Evolutionary conservation across 2,888 invertebrate species (phyloP).

Genomic region (Limnephilus rhombicus): DNA sequence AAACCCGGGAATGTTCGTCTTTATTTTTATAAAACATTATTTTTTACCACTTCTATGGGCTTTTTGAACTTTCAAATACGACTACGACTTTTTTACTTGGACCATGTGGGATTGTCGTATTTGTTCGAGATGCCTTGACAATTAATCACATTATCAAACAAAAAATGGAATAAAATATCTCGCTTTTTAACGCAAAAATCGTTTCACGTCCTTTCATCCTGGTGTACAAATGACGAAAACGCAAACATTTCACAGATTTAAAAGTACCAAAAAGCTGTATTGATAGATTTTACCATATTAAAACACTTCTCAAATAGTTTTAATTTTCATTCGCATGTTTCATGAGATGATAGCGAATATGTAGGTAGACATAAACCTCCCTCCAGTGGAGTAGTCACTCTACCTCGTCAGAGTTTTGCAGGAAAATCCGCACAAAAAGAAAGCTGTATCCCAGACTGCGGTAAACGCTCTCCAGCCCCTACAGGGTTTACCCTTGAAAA

Average conservation of each 20-base stretch:
- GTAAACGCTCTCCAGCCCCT: constrained; percentile 57
- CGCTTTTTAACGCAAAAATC: too few species aligned
- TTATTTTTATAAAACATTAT: too few species aligned
- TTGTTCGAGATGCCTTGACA: too few species aligned
- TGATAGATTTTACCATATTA: neutral
- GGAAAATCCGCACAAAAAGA: constrained; percentile 19
- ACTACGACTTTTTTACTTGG: too few species aligned
- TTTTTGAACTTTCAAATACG: too few species aligned
- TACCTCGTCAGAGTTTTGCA: constrained; percentile 25
- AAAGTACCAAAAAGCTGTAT: neutral
- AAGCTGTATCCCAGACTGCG: constrained; percentile 35
- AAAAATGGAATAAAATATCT: too few species aligned
- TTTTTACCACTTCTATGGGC: too few species aligned
- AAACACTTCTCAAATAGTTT: neutral
- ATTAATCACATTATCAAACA: too few species aligned
- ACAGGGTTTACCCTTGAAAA: constrained; percentile 63
- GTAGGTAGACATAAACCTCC: neutral
- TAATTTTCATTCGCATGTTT: neutral
- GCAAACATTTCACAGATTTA: neutral
- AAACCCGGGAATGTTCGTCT: too few species aligned
- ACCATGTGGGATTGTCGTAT: too few species aligned
- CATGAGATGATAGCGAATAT: neutral
- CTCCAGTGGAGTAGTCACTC: constrained; percentile 6
- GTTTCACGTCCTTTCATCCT: too few species aligned
- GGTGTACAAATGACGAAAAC: too few species aligned